These are phyloP conservation scores for Mastomys coucha DNA, from an alignment of 2,113 vertebrate species.

Conservation along the genomic window DNA sequence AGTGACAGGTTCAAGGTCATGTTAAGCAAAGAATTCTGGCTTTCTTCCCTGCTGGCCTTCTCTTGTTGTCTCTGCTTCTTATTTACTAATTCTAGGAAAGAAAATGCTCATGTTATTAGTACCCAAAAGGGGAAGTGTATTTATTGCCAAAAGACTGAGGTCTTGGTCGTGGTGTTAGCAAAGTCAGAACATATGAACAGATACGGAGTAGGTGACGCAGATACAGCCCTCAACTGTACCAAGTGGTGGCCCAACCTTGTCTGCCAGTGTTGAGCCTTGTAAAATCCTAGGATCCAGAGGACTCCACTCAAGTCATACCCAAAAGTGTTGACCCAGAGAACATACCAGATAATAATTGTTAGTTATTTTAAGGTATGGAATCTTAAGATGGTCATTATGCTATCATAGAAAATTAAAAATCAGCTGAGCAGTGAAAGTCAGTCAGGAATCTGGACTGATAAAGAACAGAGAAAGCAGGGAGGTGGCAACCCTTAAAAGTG, in stretches of 20 bases:
- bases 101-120: background rate
- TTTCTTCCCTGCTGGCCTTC: too few species aligned
- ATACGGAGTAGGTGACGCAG: background rate
- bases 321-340: background rate
- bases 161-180: background rate
- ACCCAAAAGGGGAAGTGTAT: background rate
- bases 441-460: background rate
- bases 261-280: background rate
- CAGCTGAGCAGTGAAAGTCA: background rate
- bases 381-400: background rate
- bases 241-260: too few species aligned
- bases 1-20: background rate
- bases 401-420: background rate
- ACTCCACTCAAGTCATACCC: background rate
- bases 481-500: background rate
- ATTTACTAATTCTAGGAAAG: background rate
- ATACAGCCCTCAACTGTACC: fast-evolving
- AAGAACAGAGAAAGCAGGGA: background rate
- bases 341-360: background rate
- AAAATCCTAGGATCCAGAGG: background rate
- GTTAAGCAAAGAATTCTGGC: background rate
- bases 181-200: background rate
- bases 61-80: too few species aligned
- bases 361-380: background rate
- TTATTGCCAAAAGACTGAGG: background rate